Evolutionary conservation across 2,797 vertebrate species (phyloP), one percentile per base, ranked within the genome.

Genomic region (Chelon labrosus): DNA sequence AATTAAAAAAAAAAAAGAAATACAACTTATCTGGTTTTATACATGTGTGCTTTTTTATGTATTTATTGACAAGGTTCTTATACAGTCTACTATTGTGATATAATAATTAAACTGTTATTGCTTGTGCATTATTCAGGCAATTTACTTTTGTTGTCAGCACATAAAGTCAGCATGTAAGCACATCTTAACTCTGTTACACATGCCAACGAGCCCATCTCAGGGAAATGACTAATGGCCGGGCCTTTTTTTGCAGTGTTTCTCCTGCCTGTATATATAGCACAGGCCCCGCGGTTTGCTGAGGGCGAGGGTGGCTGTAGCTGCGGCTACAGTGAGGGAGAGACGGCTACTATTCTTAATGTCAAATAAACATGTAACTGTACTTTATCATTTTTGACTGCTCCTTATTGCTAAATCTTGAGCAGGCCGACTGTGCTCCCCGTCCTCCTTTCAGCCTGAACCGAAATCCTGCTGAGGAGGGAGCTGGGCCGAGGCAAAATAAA

Each of bases 111-210:
- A 78, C 20, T 63, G 47, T 83, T 84, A 90, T 81, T 74, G 81
- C 77, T 58, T 46, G 67, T 19, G 52, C 66, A 69, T 87, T 82
- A 85, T 77, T 90, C 74, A 90, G 72, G 63, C 84, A 80, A 85
- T 91, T 91, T 87, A 73, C 70, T 89, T 90, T 89, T 85, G 85
- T 84, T 83, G 85, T 88, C 82, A 78, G 73, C 66, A 73, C 82
- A 85, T 89, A 87, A 93, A 88, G 77, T 3, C 70, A 7, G 68
- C 68, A 51, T 74, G 83, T 86, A 88, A 75, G 81, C 65, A 35
- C 46, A n/a, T 75, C 79, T 85, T 65, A 75, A 79, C 78, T 72
- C 65, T 67, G 70, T 63, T 72, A 58, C 75, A 72, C 68, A 82
- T 75, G 82, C 82, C 86, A 85, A 83, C 66, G 70, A 73, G 61